Percentiles rank a stretch among this genome's conserved stretches.
phyloP scores from a whole-genome alignment of 2,888 invertebrate genomes.

The Alviniconcha strummeri region DNA sequence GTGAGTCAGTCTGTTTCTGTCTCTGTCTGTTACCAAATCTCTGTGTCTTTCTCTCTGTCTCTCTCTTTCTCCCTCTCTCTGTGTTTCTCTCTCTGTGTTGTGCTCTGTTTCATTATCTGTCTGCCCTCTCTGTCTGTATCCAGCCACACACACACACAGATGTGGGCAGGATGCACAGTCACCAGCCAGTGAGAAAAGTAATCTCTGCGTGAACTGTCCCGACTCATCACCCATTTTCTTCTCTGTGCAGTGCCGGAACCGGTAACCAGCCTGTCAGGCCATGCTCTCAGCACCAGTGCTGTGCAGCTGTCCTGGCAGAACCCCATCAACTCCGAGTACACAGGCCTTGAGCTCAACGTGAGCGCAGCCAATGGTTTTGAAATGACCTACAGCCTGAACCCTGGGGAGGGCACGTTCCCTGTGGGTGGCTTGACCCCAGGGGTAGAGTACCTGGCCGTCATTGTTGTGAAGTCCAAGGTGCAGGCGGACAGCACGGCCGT shows the following conservation, averaged over 20 bases:
- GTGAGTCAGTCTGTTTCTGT: too few relatives aligned
- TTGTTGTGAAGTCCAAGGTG: slow-evolving; percentile 34
- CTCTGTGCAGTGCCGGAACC: slow-evolving; percentile 47
- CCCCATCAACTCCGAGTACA: slow-evolving; percentile 40
- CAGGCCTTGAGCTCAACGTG: slow-evolving; percentile 13
- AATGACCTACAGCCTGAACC: not conserved
- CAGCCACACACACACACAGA: too few relatives aligned
- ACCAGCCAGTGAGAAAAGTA: too few relatives aligned
- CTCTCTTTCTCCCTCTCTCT: too few relatives aligned
- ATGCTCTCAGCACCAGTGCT: slow-evolving; percentile 42
- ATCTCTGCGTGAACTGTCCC: too few relatives aligned
- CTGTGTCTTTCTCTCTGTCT: too few relatives aligned
- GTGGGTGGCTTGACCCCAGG: slow-evolving; percentile 50
- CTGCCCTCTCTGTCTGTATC: too few relatives aligned
- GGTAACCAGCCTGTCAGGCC: slow-evolving; percentile 40
- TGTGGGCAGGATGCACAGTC: too few relatives aligned
- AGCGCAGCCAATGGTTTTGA: not conserved
- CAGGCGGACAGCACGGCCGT: slow-evolving; percentile 30
- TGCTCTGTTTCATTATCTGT: too few relatives aligned
- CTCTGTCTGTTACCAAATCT: too few relatives aligned
- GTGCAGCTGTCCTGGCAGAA: slow-evolving; percentile 41
- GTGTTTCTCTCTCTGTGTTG: too few relatives aligned
- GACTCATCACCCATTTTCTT: not conserved
- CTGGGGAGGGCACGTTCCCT: not conserved
- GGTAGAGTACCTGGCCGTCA: slow-evolving; percentile 47